A percentile compares a stretch with the other conserved stretches of the same genome.
phyloP scores from a whole-genome alignment of 2,888 invertebrate species.

The Lycophotia porphyrea region DNA sequence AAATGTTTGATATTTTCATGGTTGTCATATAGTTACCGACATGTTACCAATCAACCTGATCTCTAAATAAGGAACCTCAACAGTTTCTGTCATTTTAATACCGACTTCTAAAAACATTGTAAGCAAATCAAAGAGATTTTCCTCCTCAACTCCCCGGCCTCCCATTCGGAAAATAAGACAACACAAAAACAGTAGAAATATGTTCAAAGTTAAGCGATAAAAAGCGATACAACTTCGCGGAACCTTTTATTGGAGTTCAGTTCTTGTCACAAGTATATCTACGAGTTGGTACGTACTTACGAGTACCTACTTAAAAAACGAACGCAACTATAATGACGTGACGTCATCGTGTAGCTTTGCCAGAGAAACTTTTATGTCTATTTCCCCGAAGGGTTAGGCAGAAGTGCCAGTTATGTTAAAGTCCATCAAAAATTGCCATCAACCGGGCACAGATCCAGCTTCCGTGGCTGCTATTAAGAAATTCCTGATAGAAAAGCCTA shows the following conservation, averaged over 20 bases:
- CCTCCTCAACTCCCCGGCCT: constrained; percentile 24
- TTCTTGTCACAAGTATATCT: constrained; percentile 25
- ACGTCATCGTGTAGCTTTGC: too few species aligned
- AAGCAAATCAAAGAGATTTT: constrained; percentile 38
- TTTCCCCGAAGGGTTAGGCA: not conserved
- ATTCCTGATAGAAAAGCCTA: too few species aligned
- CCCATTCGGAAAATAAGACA: constrained; percentile 59
- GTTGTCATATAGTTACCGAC: not conserved
- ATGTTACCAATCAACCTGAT: not conserved
- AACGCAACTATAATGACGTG: not conserved
- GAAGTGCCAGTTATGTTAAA: too few species aligned
- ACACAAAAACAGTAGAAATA: constrained; percentile 58
- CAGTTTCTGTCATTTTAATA: not conserved
- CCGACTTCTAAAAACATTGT: not conserved
- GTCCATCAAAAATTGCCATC: too few species aligned
- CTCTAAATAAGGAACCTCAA: not conserved
- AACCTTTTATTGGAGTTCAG: constrained; percentile 46
- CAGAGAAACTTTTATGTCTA: not conserved
- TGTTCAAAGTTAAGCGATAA: constrained; percentile 65
- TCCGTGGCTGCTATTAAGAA: too few species aligned
- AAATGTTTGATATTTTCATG: not conserved
- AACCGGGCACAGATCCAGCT: too few species aligned
- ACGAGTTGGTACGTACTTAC: not conserved
- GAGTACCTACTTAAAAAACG: not conserved
- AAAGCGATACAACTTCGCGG: constrained; percentile 60